A percentile compares a stretch with the other conserved stretches of the same genome.
phyloP scores from a whole-genome alignment of 2,888 invertebrate species.

The Idaea straminata region DNA sequence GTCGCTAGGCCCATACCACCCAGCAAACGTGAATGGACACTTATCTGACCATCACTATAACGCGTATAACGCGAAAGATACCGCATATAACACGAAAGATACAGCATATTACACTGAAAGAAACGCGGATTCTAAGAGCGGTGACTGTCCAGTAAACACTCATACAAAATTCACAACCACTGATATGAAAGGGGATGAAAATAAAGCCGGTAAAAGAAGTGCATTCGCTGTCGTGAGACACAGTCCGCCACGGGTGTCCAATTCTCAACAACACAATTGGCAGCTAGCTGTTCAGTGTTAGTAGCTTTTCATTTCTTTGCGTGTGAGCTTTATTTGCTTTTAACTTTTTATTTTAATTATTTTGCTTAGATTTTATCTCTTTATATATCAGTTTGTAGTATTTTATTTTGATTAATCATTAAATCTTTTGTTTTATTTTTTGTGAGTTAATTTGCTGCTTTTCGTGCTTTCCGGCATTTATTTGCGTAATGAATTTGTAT shows the following conservation, averaged over 20 bases:
- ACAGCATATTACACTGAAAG: constrained; percentile 75
- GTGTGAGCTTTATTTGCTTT: constrained; percentile 39
- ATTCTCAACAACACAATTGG: constrained; percentile 73
- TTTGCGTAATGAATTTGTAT: background rate
- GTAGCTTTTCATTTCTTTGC: constrained; percentile 67
- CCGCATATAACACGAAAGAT: constrained; percentile 76
- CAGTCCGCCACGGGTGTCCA: constrained; percentile 75
- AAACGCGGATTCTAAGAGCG: constrained; percentile 66
- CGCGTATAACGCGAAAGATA: constrained; percentile 76
- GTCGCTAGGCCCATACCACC: constrained; percentile 76
- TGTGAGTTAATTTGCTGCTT: background rate
- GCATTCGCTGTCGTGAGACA: constrained; percentile 83
- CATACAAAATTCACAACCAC: constrained; percentile 70
- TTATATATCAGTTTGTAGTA: background rate
- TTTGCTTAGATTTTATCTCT: background rate
- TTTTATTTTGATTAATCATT: background rate
- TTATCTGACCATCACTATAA: constrained; percentile 74
- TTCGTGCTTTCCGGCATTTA: background rate
- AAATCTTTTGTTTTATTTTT: background rate
- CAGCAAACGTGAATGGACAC: constrained; percentile 72
- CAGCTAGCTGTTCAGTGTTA: constrained; percentile 84
- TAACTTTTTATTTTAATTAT: constrained; percentile 24
- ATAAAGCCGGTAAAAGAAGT: constrained; percentile 79
- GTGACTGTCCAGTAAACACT: constrained; percentile 74
- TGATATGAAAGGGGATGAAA: constrained; percentile 66